Evolutionary conservation across 2,888 invertebrate species (phyloP), one percentile per base, ranked within the genome.

Genomic region (Leucophenga montana): DNA sequence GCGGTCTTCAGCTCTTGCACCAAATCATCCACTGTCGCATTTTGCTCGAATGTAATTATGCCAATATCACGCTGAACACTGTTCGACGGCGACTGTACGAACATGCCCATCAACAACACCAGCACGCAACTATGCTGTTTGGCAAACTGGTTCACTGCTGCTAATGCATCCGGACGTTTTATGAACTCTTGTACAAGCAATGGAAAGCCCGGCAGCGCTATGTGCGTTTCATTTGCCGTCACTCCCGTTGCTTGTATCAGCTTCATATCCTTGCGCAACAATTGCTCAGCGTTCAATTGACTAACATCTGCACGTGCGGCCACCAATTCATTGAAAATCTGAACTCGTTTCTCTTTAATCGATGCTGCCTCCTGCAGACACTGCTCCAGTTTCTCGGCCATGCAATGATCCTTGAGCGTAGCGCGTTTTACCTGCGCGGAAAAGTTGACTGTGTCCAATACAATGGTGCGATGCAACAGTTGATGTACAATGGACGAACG

Each of bases 371-470:
- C 61, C 0, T 9, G 83, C 39, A 91, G 90, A 0, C 90, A 71
- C 4, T 88, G 85, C 79, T 94, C 93, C 14, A 96, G 87, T 67
- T 89, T 88, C 1, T 85, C 73, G 0, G 92, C 90, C 1, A 93
- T 90, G 66, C 91, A 88, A 13, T 90, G 81, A 83, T 97, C 97
- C 61, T 92, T 90, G 0, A 90, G 88, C 0, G 93, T 95, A 0
- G 91, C 92, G 75, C 94, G 92, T 62, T 92, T 91, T 0, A 94
- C 92, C 22, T 91, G 90, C 44, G 90, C 89, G 0, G 92, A 92
- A 77, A 96, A 92, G 83, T 95, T 95, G 0, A 93, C 92, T 0
- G 96, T 96, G 84, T 97, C 97, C 77, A 95, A 89, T 59, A 96
- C 86, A 72, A 97, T 96, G 0, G 95, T 92, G 46, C 84, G 85